These are phyloP conservation scores for Leptobrachium ailaonicum DNA, from an alignment of 2,113 vertebrate genomes.

Conservation along the genomic window DNA sequence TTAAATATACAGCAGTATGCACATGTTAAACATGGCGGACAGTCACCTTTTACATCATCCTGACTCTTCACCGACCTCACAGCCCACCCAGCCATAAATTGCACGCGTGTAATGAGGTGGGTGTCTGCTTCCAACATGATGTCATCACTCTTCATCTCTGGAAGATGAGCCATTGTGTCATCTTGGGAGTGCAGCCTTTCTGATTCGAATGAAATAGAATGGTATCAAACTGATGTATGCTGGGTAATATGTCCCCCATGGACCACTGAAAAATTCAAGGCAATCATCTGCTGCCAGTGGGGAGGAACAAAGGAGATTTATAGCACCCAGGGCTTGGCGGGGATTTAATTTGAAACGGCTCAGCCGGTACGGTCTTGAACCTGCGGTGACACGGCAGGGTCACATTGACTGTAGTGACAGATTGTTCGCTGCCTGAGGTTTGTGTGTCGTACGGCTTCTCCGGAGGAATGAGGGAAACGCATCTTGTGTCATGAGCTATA, in stretches of 20 bases:
- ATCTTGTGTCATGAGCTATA: no score
- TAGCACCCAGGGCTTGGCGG: background rate
- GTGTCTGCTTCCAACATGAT: slow-evolving; percentile 43
- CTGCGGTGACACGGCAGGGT: no score
- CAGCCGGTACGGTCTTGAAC: no score
- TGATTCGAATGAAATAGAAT: slow-evolving; percentile 11
- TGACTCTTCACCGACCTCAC: background rate
- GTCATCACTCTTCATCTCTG: slow-evolving; percentile 32
- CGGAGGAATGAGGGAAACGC: no score
- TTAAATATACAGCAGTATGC: no score
- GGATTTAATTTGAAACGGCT: no score
- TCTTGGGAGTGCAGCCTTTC: background rate
- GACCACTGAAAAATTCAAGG: background rate
- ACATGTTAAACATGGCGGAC: no score
- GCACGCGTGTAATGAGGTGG: slow-evolving; percentile 31
- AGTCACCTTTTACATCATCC: no score
- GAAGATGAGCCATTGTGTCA: slow-evolving; percentile 20
- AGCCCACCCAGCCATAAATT: slow-evolving; percentile 9
- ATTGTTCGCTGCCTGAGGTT: no score
- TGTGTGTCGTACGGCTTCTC: no score
- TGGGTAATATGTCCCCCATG: no score
- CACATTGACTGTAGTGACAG: no score
- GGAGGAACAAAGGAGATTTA: background rate
- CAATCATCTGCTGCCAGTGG: background rate
- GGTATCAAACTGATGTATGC: slow-evolving; percentile 16